Percentiles rank a stretch among this genome's conserved stretches.
Evolutionary conservation across 2,113 vertebrate species (phyloP).

Genomic region (Lagopus muta): DNA sequence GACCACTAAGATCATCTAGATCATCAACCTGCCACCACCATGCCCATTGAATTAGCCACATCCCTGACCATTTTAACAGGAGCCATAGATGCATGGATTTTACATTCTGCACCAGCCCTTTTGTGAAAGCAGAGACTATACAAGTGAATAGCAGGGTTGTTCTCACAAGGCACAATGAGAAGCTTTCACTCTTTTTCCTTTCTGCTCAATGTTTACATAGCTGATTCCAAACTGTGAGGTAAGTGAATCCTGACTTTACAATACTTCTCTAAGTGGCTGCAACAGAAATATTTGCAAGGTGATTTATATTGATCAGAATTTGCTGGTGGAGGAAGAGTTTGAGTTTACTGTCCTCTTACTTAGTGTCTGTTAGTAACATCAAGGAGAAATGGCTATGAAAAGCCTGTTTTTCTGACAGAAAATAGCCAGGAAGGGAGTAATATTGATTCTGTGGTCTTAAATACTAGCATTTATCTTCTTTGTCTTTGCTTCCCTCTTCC

Average conservation of each 20-base stretch:
- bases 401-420: background rate
- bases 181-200: background rate
- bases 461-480: constrained; percentile 11
- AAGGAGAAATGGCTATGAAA: background rate
- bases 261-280: background rate
- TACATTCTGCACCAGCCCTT: background rate
- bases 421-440: background rate
- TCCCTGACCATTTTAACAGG: background rate
- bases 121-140: background rate
- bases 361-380: background rate
- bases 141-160: background rate
- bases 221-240: background rate
- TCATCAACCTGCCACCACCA: no score
- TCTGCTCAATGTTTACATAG: background rate
- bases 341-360: constrained; percentile 26
- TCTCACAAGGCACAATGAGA: background rate
- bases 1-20: no score
- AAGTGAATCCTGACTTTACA: background rate
- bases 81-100: background rate
- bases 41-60: background rate
- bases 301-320: constrained; percentile 37
- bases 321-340: constrained; percentile 10
- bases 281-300: constrained; percentile 8
- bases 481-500: background rate
- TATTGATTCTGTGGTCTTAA: constrained; percentile 29